Evolutionary conservation across 2,797 vertebrate genomes (phyloP).

Genomic region (Botia almorhae): DNA sequence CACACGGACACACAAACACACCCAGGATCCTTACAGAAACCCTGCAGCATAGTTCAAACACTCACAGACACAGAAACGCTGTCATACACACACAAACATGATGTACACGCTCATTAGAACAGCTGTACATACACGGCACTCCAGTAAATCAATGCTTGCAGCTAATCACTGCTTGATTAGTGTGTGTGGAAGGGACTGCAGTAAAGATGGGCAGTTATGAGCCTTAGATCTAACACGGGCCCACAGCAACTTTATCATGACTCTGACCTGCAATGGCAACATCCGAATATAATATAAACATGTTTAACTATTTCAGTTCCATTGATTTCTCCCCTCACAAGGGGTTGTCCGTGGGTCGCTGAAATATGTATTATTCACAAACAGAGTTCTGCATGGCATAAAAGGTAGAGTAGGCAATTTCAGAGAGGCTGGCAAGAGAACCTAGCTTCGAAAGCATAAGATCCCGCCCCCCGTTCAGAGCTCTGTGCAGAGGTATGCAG

Average conservation of each 20-base stretch:
- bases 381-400: too few species aligned
- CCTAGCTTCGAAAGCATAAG: too few species aligned
- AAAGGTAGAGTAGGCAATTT: too few species aligned
- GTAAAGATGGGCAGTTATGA: constrained; percentile 5
- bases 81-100: constrained; percentile 29
- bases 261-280: neutral
- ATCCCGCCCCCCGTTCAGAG: too few species aligned
- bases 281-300: neutral
- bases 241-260: constrained; percentile 9
- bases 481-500: too few species aligned
- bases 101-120: constrained; percentile 19
- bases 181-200: constrained; percentile 47
- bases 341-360: too few species aligned
- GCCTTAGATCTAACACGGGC: constrained; percentile 6
- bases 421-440: too few species aligned
- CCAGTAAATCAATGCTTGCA: constrained; percentile 60
- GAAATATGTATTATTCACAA: too few species aligned
- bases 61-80: constrained; percentile 28
- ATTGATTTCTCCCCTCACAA: neutral
- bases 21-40: constrained; percentile 26
- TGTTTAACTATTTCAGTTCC: neutral
- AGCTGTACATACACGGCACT: constrained; percentile 20
- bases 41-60: constrained; percentile 33
- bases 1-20: constrained; percentile 46
- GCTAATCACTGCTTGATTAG: constrained; percentile 61